Evolutionary conservation across 2,888 invertebrate genomes (phyloP), one percentile per base, ranked within the genome.

Genomic region (Archips xylosteana): DNA sequence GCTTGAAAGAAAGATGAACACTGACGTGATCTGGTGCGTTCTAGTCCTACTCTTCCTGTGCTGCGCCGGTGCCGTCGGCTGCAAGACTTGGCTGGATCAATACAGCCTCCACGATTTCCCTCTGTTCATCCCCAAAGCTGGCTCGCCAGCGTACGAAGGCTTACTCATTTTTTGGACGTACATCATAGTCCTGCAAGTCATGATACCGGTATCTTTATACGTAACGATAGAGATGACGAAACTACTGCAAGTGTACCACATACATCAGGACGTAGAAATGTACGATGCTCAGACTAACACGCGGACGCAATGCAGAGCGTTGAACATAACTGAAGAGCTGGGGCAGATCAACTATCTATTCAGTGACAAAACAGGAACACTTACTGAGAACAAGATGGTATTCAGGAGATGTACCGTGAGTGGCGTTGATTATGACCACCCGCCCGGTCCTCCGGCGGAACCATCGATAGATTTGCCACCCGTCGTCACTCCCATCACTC

Each of bases 371-470:
- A 99, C 99, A 0, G 99, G 99, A 6, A 99, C 99, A 2, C 93
- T 99, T 72, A 99, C 99, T 0, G 99, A 99, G 91, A 99, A 99
- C 89, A 97, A 98, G 90, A 99, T 99, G 99, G 96, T 99, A 84
- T 99, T 99, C 91, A 96, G 98, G 72, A 95, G 97, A 65, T 99
- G 99, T 86, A 96, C 97, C 2, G 97, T 99, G 39, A 97, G 96
- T 36, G 99, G 98, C 0, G 96, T 97, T 57, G 98, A 99, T 90
- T 99, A 98, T 86, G 97, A 97, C 84, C 98, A 98, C 87, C 96
- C 96, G 1, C 95, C 96, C 8, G 96, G 96, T 0, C 96, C 97
- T 39, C 95, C 97, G 6, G 96, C 97, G 76, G 95, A 96, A 82
- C 96, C 96, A 12, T 91, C 92, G 61, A 82, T 89, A 0, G 95